A percentile compares a stretch with the other conserved stretches of the same genome.
Conservation (phyloP, 2,797 vertebrate species). For the Myioborus miniatus region DNA sequence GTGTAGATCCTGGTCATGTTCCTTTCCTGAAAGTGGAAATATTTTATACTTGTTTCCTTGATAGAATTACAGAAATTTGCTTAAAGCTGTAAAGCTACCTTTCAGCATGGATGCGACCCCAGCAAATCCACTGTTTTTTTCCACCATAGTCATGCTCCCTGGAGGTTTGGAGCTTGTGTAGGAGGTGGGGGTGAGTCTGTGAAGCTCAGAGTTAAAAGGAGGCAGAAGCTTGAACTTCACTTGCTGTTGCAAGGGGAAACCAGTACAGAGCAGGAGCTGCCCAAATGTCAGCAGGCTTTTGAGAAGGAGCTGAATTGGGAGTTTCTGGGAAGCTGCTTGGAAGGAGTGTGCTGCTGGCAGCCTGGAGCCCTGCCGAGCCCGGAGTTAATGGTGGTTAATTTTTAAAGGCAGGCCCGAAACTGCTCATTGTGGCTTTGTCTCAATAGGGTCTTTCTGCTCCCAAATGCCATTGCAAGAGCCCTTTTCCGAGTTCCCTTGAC, state of each 20-base stretch:
- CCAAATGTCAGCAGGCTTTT: conserved; percentile 33
- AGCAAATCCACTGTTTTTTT: neutral
- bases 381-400: conserved; percentile 65
- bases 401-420: conserved; percentile 55
- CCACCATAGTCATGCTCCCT: neutral
- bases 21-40: neutral
- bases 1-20: neutral
- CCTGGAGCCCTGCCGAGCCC: conserved; percentile 30
- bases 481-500: conserved; percentile 42
- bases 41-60: neutral
- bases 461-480: conserved; percentile 9
- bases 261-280: neutral
- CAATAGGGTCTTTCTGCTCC: conserved; percentile 53
- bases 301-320: conserved; percentile 33
- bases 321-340: conserved; percentile 60
- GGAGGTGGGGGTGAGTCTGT: neutral
- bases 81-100: neutral
- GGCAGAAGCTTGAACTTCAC: neutral
- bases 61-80: neutral
- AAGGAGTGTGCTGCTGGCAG: conserved; percentile 43
- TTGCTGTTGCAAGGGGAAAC: conserved; percentile 37
- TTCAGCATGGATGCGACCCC: neutral
- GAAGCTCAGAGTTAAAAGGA: neutral
- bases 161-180: neutral
- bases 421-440: conserved; percentile 40